Base-by-base conservation (phyloP, 2,113 vertebrate genomes). In the Circaetus cinerascens region DNA sequence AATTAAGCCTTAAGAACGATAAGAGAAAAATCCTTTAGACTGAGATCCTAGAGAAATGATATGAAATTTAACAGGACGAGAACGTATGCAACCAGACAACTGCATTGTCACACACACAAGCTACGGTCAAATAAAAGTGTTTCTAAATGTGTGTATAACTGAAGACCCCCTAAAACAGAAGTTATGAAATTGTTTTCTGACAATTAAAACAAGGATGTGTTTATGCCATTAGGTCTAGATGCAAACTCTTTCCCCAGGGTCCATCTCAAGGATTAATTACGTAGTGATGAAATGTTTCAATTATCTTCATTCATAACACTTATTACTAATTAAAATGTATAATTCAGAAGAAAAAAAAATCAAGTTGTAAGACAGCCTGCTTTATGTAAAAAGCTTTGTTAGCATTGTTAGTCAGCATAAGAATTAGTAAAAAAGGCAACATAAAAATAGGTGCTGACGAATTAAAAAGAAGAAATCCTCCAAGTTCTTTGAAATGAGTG, bases 1-100 rank as follows among this genome's bases (percentile, higher is more conserved):
- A 97, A 97, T 93, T 97, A 97, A 97, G 76, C 75, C 90, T 46
- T 40, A 73, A 78, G 80, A 51, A 71, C 0, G n/a, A 95, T 94
- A 97, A 96, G 67, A 90, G 86, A 82, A 74, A 72, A 96, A 79
- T 78, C 56, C 41, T 86, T 94, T 66, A 67, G 38, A 90, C 66
- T 41, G 74, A 92, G 73, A 96, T 95, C 56, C 78, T 72, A 68
- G 30, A 86, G 55, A 91, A 97, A 94, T 19, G 3, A 92, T 95
- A 77, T 2, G 14, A 94, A 94, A 96, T 95, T 83, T 92, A 94
- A 89, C 63, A 81, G 85, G 71, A 90, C 50, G 43, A 71, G 53
- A 91, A 85, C 0, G 1, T 62, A 88, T 13, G 51, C 27, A 86
- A 78, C 55, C 62, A 67, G 73, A 64, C 50, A 82, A 86, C 34